Conservation (phyloP, 2,113 vertebrate species). For the Ailurus styani region DNA sequence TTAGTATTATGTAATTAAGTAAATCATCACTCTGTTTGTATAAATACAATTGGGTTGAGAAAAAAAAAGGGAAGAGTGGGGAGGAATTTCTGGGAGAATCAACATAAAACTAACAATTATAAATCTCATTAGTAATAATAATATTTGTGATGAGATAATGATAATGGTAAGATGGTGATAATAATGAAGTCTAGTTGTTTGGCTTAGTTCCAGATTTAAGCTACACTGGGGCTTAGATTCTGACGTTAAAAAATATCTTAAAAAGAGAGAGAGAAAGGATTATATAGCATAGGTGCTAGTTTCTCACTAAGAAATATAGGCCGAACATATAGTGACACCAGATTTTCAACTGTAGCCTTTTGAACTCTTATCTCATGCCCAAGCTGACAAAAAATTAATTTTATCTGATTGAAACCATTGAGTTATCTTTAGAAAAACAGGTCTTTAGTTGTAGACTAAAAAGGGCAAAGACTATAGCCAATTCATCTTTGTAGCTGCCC, state of each 20-base stretch:
- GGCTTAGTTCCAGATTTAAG: neutral
- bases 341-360: neutral
- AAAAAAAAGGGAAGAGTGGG: neutral
- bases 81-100: neutral
- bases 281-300: neutral
- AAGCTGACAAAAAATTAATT: constrained; percentile 44
- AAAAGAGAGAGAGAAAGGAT: neutral
- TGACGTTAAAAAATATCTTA: neutral
- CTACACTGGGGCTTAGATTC: neutral
- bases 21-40: neutral
- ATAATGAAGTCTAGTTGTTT: neutral
- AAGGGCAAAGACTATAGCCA: neutral
- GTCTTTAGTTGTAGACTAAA: neutral
- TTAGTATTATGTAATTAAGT: constrained; percentile 9
- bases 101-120: neutral
- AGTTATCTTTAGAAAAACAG: neutral
- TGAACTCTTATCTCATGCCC: neutral
- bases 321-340: neutral
- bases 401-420: neutral
- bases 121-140: constrained; percentile 3
- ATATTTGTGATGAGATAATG: constrained; percentile 28
- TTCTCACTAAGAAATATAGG: constrained; percentile 1
- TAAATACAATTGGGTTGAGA: neutral
- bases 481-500: neutral
- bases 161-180: neutral